Conservation (phyloP, 2,888 invertebrate species). For the Gnatocerus cornutus region DNA sequence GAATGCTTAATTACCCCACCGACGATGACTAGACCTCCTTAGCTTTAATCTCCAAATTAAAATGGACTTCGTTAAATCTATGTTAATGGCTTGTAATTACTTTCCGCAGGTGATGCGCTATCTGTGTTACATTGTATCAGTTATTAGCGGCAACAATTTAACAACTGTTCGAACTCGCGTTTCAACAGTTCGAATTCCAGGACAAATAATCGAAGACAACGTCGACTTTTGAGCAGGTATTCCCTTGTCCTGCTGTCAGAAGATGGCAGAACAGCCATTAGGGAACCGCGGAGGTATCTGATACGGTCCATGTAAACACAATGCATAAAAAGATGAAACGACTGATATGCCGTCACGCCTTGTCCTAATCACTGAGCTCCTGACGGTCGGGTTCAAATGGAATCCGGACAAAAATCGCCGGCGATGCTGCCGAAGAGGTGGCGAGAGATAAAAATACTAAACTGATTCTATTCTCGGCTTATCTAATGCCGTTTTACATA, state of each 20-base stretch:
- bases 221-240: constrained; percentile 36
- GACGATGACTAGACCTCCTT: constrained; percentile 43
- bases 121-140: constrained; percentile 28
- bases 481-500: constrained; percentile 3
- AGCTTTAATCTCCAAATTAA: constrained; percentile 41
- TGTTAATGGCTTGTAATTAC: constrained; percentile 45
- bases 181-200: constrained; percentile 25
- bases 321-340: constrained; percentile 56
- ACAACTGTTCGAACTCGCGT: constrained; percentile 2
- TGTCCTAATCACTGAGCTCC: constrained; percentile 56
- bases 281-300: constrained; percentile 46
- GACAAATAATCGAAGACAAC: constrained; percentile 25
- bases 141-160: constrained; percentile 20
- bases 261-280: constrained; percentile 45
- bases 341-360: constrained; percentile 57
- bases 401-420: constrained; percentile 44
- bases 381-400: constrained; percentile 49
- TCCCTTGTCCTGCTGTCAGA: constrained; percentile 47
- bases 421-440: constrained; percentile 44
- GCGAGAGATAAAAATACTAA: constrained; percentile 33
- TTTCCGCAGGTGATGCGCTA: constrained; percentile 39
- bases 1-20: constrained; percentile 54
- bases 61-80: constrained; percentile 40
- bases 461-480: neutral
- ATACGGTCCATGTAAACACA: constrained; percentile 59